A percentile compares a stretch with the other conserved stretches of the same genome.
Conservation (phyloP, 2,113 vertebrate species). For the Tragulus kanchil region DNA sequence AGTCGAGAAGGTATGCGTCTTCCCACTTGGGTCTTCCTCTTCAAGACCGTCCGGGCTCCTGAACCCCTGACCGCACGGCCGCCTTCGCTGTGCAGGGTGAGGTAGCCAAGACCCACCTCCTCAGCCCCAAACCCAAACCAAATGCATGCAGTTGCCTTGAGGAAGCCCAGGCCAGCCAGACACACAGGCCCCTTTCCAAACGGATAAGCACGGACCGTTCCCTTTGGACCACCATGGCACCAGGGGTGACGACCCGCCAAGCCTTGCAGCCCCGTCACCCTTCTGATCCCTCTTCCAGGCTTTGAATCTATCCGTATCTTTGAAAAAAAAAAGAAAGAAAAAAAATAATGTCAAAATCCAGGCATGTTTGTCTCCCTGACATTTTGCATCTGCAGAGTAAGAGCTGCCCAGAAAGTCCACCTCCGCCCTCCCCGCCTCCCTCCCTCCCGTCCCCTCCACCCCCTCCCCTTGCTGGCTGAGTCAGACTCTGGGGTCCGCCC, state of each 20-base stretch:
- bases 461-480: background rate
- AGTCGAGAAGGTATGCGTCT: background rate
- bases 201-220: accelerated
- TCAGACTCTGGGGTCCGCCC: background rate
- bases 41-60: background rate
- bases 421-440: background rate
- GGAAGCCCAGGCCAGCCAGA: background rate
- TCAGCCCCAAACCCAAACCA: background rate
- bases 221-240: accelerated
- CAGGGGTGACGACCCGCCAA: background rate
- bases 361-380: background rate
- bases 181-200: background rate
- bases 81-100: accelerated
- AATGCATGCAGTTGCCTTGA: background rate
- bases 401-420: background rate
- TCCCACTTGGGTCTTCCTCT: background rate
- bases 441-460: too few relatives aligned
- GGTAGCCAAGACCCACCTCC: background rate
- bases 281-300: background rate
- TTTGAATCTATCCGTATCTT: background rate
- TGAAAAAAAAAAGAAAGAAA: background rate
- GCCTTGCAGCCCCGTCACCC: background rate
- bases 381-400: background rate
- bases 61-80: background rate
- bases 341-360: background rate